Evolutionary conservation across 2,888 invertebrate genomes (phyloP), one percentile per base, ranked within the genome.

Genomic region (Aradus depressus): DNA sequence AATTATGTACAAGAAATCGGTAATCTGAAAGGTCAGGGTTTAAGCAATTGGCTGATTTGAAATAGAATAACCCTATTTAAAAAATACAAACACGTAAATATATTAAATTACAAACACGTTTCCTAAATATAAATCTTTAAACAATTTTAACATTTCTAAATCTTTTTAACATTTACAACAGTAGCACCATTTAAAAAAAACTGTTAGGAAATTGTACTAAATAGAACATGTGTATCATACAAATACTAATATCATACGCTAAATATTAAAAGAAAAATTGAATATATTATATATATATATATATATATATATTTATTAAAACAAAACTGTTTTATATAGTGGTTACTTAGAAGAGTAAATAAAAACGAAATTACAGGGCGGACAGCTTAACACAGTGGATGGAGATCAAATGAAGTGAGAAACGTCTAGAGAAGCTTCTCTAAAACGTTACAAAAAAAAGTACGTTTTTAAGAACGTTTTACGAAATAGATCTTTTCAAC

Each of bases 211-310:
- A 37, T 38, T 32, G 43, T 38, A 48, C 42, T 54, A 51, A 53
- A 51, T 54, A 51, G 44, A 51, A 54, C 47, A 51, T 49, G 51
- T 54, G 51, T 51, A 54, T 54, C 38, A 51, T 54, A 54, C 54
- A 54, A 54, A 48, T 49, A 44, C 42, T 42, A 48, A 38, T 39
- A 37, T 38, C 19, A 42, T 23, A 34, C 31, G 25, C 35, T 19
- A 37, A 45, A 53, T 38, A 28, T 26, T 45, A 14, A 34, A 18
- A 43, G 32, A 32, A 48, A 42, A 37, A 39, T 42, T 42, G 31
- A 38, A 25, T 43, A 37, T 43, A 44, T 25, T 53, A 42, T 23
- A 47, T 37, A 32, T 18, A 28, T 21, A 48, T 48, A 39, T 48
- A 47, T 41, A 48, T 34, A 25, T 41, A 38, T 47, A 38, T 49